Evolutionary conservation across 2,797 vertebrate genomes (phyloP), one percentile per base, ranked within the genome.

Genomic region (Cryptoblepharus egeriae): DNA sequence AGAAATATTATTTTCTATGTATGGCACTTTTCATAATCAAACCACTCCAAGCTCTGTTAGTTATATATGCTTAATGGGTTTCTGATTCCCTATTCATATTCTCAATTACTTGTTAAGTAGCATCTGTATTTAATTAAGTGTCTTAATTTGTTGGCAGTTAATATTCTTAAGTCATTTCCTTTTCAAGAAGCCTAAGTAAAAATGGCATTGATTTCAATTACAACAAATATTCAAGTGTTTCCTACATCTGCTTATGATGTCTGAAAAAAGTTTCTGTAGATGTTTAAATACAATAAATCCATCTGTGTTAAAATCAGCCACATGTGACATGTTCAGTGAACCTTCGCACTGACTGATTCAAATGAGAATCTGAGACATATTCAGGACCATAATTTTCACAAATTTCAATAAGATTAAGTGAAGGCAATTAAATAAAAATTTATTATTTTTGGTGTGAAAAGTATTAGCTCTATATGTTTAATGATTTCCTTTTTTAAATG

Each of bases 41-140:
- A 73, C 71, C 58, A 73, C 58, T 37, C 67, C 37, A 58, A 65
- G 65, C 69, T 49, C 49, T 81, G 16, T 39, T 87, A 79, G 58
- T 35, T 90, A n/a, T 26, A 80, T 88, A 75, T 73, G 76, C 72
- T 90, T 86, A 90, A 87, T 83, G 65, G 87, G 74, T 81, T 86
- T 58, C 64, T 87, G 88, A 93, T 89, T 92, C 85, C 76, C 88
- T 89, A 89, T 88, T 91, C 88, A 85, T 85, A 89, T 69, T 75
- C 78, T 82, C 90, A 90, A 89, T 80, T 15, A 1, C 61, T 88
- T 82, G 70, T 81, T 89, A 91, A 91, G 80, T 83, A 91, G 77
- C 65, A 91, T 93, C 90, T 93, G 87, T 83, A 89, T 93, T 88
- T 93, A 93, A 92, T 94, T 92, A 94, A 91, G 74, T 9, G 3